Conservation (phyloP, 2,113 vertebrate species). For the Thamnaconus septentrionalis region DNA sequence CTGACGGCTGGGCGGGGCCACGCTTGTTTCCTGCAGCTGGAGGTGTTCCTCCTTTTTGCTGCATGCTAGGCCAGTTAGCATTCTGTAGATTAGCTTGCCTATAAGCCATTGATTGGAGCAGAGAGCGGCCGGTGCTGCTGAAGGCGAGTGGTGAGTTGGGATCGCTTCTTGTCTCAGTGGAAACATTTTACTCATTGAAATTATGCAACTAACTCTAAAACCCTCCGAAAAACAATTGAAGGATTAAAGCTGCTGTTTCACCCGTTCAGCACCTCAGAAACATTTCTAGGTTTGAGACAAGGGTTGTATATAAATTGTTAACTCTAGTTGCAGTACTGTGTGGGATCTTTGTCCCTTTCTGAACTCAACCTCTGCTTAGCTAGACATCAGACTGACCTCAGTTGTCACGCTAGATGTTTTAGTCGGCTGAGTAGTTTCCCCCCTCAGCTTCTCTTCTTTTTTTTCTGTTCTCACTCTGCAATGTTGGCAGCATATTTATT, state of each 20-base stretch:
- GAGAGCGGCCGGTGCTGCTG: slow-evolving; percentile 11
- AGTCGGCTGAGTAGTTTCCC: slow-evolving; percentile 9
- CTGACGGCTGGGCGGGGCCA: slow-evolving; percentile 30
- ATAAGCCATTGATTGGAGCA: slow-evolving; percentile 16
- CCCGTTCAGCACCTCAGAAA: slow-evolving; percentile 11
- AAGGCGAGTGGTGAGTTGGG: slow-evolving; percentile 7
- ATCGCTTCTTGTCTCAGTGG: slow-evolving; percentile 31
- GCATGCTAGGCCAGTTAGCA: slow-evolving; percentile 37
- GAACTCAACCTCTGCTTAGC: slow-evolving; percentile 18
- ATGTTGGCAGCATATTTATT: slow-evolving; percentile 22
- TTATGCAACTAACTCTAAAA: slow-evolving; percentile 39
- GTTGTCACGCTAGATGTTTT: neutral
- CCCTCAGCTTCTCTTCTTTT: no score
- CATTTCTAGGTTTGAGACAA: neutral
- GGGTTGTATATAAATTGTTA: no score
- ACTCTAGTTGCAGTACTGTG: slow-evolving; percentile 17
- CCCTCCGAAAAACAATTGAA: neutral
- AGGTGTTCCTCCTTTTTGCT: slow-evolving; percentile 19
- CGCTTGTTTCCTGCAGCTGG: slow-evolving; percentile 33
- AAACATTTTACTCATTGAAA: slow-evolving; percentile 37
- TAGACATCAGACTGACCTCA: slow-evolving; percentile 11
- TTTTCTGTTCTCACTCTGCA: slow-evolving; percentile 16
- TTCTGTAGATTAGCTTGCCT: slow-evolving; percentile 40
- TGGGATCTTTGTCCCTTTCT: slow-evolving; percentile 15
- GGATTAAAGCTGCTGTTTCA: slow-evolving; percentile 12